Evolutionary conservation across 2,113 vertebrate species (phyloP).

Genomic region (Raja brachyura): DNA sequence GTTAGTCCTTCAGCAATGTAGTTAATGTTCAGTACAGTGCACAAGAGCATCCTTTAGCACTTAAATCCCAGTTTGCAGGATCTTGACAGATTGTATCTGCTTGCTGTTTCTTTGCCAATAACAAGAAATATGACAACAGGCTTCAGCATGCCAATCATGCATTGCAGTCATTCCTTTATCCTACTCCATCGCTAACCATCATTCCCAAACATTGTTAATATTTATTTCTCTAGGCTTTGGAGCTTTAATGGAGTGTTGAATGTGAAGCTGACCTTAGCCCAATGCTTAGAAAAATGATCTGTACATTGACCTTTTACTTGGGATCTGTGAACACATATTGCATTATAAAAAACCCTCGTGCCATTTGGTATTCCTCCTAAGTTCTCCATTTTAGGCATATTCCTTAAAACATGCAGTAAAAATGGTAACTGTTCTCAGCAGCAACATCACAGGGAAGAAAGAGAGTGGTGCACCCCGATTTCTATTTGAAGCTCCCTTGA

Average conservation of each 20-base stretch:
- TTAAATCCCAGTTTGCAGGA: background rate
- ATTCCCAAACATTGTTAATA: background rate
- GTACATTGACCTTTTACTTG: background rate
- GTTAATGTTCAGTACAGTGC: background rate
- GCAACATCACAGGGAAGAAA: background rate
- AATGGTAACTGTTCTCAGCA: background rate
- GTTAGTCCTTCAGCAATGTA: background rate
- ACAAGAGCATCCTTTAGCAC: background rate
- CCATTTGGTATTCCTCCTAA: background rate
- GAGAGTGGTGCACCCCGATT: background rate
- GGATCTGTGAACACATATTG: background rate
- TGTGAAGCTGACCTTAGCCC: background rate
- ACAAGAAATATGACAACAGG: background rate
- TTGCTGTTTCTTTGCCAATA: constrained; percentile 15
- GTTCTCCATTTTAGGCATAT: background rate
- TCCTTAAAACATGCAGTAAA: background rate
- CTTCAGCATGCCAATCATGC: background rate
- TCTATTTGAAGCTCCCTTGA: background rate
- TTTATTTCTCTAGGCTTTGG: background rate
- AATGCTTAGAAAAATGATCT: background rate
- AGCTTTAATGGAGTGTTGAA: background rate
- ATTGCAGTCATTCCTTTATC: background rate
- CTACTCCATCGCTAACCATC: background rate
- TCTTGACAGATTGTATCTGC: background rate
- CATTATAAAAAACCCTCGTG: background rate